Evolutionary conservation across 2,113 vertebrate genomes (phyloP).

Genomic region (Pimephales promelas): DNA sequence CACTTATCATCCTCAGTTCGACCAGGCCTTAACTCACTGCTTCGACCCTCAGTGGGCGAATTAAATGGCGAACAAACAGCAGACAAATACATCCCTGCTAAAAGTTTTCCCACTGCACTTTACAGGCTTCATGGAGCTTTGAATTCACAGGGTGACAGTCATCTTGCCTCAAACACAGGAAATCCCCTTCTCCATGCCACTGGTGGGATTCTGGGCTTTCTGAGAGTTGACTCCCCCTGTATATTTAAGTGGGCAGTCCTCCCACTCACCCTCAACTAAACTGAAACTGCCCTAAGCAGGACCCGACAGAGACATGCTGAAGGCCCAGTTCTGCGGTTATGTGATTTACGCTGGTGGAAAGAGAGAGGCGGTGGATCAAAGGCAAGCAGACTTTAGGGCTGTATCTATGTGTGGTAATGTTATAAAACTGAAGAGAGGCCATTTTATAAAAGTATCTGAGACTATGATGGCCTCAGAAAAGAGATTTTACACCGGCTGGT

Average conservation of each 20-base stretch:
- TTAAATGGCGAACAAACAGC: neutral
- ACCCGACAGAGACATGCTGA: conserved; percentile 14
- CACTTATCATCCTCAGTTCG: too few species aligned
- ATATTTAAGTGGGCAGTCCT: conserved; percentile 49
- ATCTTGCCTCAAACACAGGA: conserved; percentile 34
- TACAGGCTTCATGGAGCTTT: neutral
- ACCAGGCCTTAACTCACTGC: neutral
- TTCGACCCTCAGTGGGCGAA: neutral
- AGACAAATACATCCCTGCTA: neutral
- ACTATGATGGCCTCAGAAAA: neutral
- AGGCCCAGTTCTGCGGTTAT: conserved; percentile 11
- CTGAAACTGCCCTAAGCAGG: conserved; percentile 31
- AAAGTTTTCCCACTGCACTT: neutral
- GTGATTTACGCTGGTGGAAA: conserved; percentile 44
- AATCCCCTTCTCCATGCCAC: conserved; percentile 56
- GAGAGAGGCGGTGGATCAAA: conserved; percentile 59
- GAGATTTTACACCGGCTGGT: too few species aligned
- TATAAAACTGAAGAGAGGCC: conserved; percentile 50
- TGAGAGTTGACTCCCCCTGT: conserved; percentile 47
- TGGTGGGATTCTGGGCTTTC: conserved; percentile 37
- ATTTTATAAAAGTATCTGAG: conserved; percentile 40
- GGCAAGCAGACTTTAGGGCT: conserved; percentile 34
- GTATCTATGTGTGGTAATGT: conserved; percentile 56
- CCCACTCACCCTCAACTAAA: conserved; percentile 54
- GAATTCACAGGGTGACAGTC: conserved; percentile 30